Evolutionary conservation across 2,888 invertebrate genomes (phyloP).

Genomic region (Syritta pipiens): DNA sequence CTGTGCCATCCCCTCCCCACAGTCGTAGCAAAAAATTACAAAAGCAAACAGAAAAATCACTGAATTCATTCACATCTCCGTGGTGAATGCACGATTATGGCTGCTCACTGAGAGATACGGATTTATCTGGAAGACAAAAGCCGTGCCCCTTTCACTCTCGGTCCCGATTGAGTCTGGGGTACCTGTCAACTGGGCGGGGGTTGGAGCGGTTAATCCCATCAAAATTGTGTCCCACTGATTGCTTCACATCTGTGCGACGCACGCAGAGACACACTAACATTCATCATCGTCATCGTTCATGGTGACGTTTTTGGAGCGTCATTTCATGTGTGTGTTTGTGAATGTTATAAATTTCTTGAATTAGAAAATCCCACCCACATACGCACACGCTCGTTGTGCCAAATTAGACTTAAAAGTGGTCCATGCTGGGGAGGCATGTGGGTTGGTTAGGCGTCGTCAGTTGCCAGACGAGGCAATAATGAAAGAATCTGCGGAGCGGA

Average conservation of each 20-base stretch:
- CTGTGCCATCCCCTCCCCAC: too few species aligned
- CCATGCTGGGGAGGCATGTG: not conserved
- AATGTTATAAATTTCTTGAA: not conserved
- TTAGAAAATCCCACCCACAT: conserved; percentile 18
- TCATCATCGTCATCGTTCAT: conserved; percentile 22
- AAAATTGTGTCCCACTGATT: conserved; percentile 29
- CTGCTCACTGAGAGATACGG: too few species aligned
- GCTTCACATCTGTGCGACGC: conserved; percentile 14
- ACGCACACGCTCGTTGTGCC: conserved; percentile 4
- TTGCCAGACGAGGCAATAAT: not conserved
- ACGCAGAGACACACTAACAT: not conserved
- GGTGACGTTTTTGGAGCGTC: conserved; percentile 22
- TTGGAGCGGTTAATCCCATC: conserved; percentile 6
- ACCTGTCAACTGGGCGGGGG: conserved; percentile 12
- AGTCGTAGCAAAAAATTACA: too few species aligned
- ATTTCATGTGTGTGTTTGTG: not conserved
- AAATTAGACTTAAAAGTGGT: conserved; percentile 6
- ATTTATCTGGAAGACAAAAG: too few species aligned
- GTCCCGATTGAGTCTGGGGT: too few species aligned
- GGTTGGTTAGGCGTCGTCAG: not conserved
- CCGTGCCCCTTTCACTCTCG: too few species aligned
- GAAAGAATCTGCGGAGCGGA: not conserved
- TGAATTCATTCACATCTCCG: too few species aligned
- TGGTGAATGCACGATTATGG: too few species aligned
- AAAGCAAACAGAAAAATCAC: too few species aligned